Evolutionary conservation across 2,797 vertebrate genomes (phyloP).

Genomic region (Tarsius wallacei): DNA sequence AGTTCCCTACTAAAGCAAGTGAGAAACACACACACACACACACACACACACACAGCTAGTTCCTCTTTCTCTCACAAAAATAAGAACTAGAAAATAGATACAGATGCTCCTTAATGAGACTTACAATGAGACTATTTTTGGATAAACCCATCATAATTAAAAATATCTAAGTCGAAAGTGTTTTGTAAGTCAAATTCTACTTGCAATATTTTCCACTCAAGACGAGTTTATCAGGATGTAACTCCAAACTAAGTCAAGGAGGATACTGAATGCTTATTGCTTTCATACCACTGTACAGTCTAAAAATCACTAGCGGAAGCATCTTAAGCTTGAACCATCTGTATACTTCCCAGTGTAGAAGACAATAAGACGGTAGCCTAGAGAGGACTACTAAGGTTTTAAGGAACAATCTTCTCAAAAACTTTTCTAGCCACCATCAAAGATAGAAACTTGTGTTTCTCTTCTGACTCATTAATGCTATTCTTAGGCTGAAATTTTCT

Average conservation of each 20-base stretch:
- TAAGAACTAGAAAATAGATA: not conserved
- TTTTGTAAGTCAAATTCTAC: not conserved
- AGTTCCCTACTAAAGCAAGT: not conserved
- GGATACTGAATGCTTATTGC: not conserved
- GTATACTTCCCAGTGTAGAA: not conserved
- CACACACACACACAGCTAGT: too few species aligned
- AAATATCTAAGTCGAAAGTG: not conserved
- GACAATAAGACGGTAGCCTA: not conserved
- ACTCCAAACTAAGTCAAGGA: not conserved
- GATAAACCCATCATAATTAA: not conserved
- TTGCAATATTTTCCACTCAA: not conserved
- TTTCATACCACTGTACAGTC: not conserved
- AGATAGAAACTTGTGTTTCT: not conserved
- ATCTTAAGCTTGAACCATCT: not conserved
- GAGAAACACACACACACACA: too few species aligned
- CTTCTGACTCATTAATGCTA: not conserved
- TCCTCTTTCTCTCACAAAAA: constrained; percentile 12
- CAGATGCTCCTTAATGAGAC: not conserved
- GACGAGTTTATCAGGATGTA: not conserved
- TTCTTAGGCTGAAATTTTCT: constrained; percentile 26
- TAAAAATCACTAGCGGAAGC: not conserved
- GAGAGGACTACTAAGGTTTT: not conserved
- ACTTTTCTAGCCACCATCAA: not conserved
- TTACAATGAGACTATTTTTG: not conserved
- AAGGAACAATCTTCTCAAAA: not conserved